Conservation (phyloP, 2,113 vertebrate species). For the Rhinopomastus cyanomelas region DNA sequence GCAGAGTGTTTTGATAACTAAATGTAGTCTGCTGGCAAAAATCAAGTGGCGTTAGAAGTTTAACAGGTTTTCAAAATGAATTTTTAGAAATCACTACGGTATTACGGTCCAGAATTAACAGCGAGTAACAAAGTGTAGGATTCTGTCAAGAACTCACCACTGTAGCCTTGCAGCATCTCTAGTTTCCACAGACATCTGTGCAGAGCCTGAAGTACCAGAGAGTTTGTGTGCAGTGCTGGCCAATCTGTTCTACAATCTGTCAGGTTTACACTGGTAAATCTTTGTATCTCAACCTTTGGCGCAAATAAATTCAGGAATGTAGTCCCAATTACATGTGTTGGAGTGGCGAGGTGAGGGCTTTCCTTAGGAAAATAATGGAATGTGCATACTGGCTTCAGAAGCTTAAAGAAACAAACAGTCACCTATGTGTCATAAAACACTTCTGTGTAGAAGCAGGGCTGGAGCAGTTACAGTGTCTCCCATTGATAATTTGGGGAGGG, state of each 20-base stretch:
- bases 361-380: neutral
- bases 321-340: neutral
- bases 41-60: neutral
- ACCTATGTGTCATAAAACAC: neutral
- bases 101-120: neutral
- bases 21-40: neutral
- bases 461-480: neutral
- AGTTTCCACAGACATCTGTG: neutral
- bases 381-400: slow-evolving; percentile 3
- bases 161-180: neutral
- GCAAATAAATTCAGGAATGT: neutral
- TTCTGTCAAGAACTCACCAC: neutral
- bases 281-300: neutral
- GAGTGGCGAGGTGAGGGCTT: neutral
- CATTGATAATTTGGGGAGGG: fast-evolving
- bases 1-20: neutral
- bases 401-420: neutral
- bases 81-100: neutral
- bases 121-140: neutral
- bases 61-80: neutral
- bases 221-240: neutral
- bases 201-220: neutral
- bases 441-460: neutral
- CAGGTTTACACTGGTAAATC: neutral
- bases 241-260: neutral